A percentile compares a stretch with the other conserved stretches of the same genome.
Conservation (phyloP, 2,113 vertebrate species). For the Corynorhinus townsendii region DNA sequence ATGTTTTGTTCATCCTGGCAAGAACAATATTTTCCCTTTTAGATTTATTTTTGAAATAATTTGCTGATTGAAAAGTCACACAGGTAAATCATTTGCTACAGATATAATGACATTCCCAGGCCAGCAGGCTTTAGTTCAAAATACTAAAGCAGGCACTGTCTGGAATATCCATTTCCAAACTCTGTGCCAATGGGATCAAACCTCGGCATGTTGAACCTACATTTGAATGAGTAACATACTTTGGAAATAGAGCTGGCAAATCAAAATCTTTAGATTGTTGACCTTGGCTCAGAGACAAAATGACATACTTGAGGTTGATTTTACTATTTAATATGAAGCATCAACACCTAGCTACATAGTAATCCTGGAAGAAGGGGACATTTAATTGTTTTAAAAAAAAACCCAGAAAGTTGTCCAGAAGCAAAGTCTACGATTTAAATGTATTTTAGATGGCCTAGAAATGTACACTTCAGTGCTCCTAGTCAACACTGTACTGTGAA, state of each 20-base stretch:
- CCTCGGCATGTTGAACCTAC: neutral
- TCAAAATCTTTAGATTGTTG: neutral
- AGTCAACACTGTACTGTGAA: neutral
- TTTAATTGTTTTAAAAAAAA: neutral
- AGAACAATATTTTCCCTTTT: constrained; percentile 60
- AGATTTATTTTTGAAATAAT: constrained; percentile 68
- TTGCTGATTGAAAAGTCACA: constrained; percentile 59
- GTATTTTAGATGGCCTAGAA: neutral
- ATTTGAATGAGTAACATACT: constrained; percentile 25
- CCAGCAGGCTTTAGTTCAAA: constrained; percentile 46
- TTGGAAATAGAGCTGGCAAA: constrained; percentile 41
- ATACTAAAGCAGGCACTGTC: constrained; percentile 5
- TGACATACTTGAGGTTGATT: neutral
- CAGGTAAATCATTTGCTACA: constrained; percentile 59
- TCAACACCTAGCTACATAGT: neutral
- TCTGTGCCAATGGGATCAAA: constrained; percentile 32
- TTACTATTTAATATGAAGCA: neutral
- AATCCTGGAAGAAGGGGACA: neutral
- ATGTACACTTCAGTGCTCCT: neutral
- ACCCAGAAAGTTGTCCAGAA: neutral
- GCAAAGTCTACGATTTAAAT: neutral
- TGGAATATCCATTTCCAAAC: constrained; percentile 58
- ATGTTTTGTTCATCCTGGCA: constrained; percentile 66
- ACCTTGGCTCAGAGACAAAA: neutral
- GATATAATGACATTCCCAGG: constrained; percentile 62